These are phyloP conservation scores for Myotis yumanensis DNA, from an alignment of 2,113 vertebrate genomes.

Conservation along the genomic window DNA sequence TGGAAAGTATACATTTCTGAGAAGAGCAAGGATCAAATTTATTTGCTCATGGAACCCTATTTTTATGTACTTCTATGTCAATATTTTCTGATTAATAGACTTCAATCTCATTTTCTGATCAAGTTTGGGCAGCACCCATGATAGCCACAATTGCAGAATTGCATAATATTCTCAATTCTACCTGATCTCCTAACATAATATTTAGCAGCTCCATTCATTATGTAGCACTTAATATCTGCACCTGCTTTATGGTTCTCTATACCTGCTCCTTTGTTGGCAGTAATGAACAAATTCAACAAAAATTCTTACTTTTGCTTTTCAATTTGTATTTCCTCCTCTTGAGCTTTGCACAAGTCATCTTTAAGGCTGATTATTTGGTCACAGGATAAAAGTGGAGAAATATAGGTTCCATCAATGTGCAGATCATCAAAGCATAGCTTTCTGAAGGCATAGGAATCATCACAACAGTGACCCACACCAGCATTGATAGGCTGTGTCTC, in stretches of 20 bases:
- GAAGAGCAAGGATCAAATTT: not conserved
- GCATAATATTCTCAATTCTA: not conserved
- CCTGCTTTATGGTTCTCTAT: not conserved
- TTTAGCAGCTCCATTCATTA: not conserved
- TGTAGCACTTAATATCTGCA: not conserved
- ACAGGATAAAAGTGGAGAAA: conserved; percentile 53
- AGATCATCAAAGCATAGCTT: conserved; percentile 69
- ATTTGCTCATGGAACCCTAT: not conserved
- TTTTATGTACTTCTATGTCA: not conserved
- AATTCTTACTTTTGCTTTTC: conserved; percentile 76
- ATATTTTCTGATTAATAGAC: not conserved
- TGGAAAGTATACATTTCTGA: not conserved
- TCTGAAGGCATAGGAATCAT: conserved; percentile 49
- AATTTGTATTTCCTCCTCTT: conserved; percentile 50
- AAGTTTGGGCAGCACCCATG: not conserved
- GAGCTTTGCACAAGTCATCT: conserved; percentile 62
- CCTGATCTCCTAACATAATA: not conserved
- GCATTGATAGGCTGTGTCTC: conserved; percentile 35
- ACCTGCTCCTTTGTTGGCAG: accelerated
- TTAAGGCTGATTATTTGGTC: conserved; percentile 58
- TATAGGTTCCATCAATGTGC: not conserved
- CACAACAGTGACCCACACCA: conserved; percentile 67
- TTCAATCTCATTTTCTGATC: not conserved
- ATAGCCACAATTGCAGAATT: not conserved
- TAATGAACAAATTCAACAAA: not conserved